These are phyloP conservation scores for Helleia helle DNA, from an alignment of 2,888 invertebrate genomes.

Conservation along the genomic window DNA sequence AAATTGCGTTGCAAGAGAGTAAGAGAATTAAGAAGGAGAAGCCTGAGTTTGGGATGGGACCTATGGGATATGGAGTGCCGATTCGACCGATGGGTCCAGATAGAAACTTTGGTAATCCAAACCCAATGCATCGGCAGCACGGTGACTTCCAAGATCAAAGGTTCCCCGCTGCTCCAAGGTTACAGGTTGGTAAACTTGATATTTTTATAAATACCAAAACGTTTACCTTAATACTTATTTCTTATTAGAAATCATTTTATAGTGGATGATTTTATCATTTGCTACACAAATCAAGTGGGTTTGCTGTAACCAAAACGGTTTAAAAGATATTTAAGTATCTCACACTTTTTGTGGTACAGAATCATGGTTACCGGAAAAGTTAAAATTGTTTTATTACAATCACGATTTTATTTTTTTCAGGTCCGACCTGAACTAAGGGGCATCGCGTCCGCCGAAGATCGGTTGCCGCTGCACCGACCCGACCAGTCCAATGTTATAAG, in stretches of 20 bases:
- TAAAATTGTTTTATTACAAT: not conserved
- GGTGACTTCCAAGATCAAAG: conserved; percentile 35
- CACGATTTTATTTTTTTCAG: conserved; percentile 23
- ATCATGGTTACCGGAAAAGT: too few species aligned
- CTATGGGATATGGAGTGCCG: conserved; percentile 29
- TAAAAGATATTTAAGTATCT: too few species aligned
- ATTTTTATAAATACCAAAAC: too few species aligned
- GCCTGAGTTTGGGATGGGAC: conserved; percentile 27
- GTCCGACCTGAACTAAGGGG: conserved; percentile 57
- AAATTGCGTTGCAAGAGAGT: conserved; percentile 55
- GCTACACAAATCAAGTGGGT: too few species aligned
- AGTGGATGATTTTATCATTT: too few species aligned
- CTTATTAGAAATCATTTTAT: too few species aligned
- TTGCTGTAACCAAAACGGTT: too few species aligned
- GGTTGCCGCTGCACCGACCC: conserved; percentile 41
- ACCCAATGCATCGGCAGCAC: conserved; percentile 16
- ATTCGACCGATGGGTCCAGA: conserved; percentile 20
- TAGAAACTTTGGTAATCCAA: conserved; percentile 13
- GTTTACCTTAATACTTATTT: too few species aligned
- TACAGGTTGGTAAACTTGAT: conserved; percentile 17
- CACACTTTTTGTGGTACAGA: not conserved
- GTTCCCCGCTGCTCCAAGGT: conserved; percentile 37
- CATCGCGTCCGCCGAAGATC: conserved; percentile 39
- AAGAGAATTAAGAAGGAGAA: conserved; percentile 55
- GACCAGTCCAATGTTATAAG: conserved; percentile 44